Evolutionary conservation across 2,797 vertebrate species (phyloP), one percentile per base, ranked within the genome.

Genomic region (Astyanax mexicanus): DNA sequence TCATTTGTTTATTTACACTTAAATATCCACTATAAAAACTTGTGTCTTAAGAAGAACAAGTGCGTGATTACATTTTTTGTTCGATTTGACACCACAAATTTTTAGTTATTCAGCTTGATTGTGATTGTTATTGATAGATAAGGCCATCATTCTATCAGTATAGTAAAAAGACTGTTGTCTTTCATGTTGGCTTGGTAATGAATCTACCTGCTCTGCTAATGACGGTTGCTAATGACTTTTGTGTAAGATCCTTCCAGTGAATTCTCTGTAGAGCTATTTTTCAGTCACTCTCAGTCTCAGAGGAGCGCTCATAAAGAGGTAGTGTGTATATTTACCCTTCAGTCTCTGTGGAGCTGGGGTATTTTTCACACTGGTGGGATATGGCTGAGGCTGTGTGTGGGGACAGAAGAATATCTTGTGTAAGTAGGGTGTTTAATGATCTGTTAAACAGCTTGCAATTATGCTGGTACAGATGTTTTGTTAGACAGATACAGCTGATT

Each of bases 201-300:
- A 71, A 40, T 49, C 40, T 21, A 25, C 42, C 62, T 21, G 42
- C 64, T 45, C 6, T 23, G 3, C 45, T 76, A 76, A 70, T 65
- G 58, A 65, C 77, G 72, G 32, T 74, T 74, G 72, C 89, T 92
- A 91, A 93, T 92, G 90, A 90, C 88, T 84, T 58, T 79, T 83
- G 87, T 87, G 86, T 72, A 84, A 78, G 72, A 13, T 80, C 52
- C 23, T 17, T 60, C 70, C 27, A 66, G 19, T 0, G 23, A 27
- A 27, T 57, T 62, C 73, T 60, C 47, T 12, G 4, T 15, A 25
- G 74, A 35, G 67, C 25, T 15, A 7, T 19, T 70, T 60, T 32
- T 61, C 62, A 42, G 27, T 32, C 69, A 40, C 32, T 3, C 15
- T 11, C 5, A 35, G 67, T 8, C 60, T 37, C 51, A 8, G 38